A percentile compares a stretch with the other conserved stretches of the same genome.
Conservation (phyloP, 2,113 vertebrate genomes). For the Eubucco bourcierii region DNA sequence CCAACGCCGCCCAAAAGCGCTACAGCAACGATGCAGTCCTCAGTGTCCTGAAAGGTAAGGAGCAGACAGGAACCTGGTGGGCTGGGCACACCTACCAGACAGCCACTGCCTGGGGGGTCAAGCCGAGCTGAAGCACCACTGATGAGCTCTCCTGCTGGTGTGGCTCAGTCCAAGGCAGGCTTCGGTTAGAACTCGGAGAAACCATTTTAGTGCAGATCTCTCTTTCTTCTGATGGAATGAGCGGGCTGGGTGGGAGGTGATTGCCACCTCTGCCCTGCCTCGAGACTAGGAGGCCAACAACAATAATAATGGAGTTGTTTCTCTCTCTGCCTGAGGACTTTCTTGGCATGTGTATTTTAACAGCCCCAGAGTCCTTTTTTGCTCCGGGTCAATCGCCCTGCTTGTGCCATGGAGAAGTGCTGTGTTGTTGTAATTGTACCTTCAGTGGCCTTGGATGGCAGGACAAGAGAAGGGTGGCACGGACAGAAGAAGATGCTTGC, state of each 20-base stretch:
- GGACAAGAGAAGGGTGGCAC: not conserved
- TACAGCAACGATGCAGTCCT: conserved; percentile 86
- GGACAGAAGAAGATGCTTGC: not conserved
- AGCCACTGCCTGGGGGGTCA: fast-evolving
- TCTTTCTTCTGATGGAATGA: not conserved
- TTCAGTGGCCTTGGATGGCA: not conserved
- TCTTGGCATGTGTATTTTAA: not conserved
- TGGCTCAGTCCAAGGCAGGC: not conserved
- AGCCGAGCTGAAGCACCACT: not conserved
- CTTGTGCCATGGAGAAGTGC: not conserved
- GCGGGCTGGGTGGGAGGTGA: not conserved
- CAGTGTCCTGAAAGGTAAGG: conserved; percentile 83
- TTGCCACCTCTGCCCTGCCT: not conserved
- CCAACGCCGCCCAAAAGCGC: conserved; percentile 80
- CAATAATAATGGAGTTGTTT: not conserved
- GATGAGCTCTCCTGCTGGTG: not conserved
- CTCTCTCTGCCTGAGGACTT: not conserved
- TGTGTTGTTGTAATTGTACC: not conserved
- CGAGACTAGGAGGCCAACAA: not conserved
- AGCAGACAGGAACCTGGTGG: not conserved
- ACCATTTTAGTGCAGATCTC: not conserved
- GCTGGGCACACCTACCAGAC: not conserved
- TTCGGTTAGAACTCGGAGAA: not conserved
- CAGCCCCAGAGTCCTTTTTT: not conserved
- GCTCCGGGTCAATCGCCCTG: not conserved